These are phyloP conservation scores for Prorops nasuta DNA, from an alignment of 1,140 invertebrate species.

Conservation along the genomic window DNA sequence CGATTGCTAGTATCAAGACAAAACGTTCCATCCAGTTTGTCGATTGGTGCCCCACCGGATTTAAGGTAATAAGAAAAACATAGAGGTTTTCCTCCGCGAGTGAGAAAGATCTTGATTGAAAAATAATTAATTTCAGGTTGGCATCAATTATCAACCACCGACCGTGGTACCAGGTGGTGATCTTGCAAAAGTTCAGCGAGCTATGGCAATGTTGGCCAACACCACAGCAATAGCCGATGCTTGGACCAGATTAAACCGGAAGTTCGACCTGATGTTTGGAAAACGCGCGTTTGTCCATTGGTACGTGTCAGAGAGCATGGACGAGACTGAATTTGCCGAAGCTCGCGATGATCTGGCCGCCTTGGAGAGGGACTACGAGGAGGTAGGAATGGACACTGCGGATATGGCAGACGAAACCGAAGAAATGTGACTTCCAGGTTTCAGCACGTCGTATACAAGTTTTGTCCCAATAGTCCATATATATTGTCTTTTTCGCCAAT, in stretches of 20 bases:
- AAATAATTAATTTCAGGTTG: constrained; percentile 45
- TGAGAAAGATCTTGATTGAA: too few species aligned
- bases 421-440: constrained; percentile 9
- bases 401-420: constrained; percentile 37
- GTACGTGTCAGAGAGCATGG: constrained; percentile 69
- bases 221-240: constrained; percentile 86
- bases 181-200: constrained; percentile 80
- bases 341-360: too few species aligned
- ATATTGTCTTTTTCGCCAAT: too few species aligned
- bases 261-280: constrained; percentile 63
- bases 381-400: constrained; percentile 41
- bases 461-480: background rate
- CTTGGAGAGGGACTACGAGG: constrained; percentile 60
- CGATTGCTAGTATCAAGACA: constrained; percentile 71
- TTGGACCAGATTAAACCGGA: constrained; percentile 68
- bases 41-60: too few species aligned
- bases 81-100: too few species aligned
- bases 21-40: too few species aligned
- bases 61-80: too few species aligned
- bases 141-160: too few species aligned
- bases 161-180: too few species aligned
- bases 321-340: constrained; percentile 68
- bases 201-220: constrained; percentile 85
- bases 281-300: constrained; percentile 65
- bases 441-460: background rate